These are phyloP conservation scores for Acanthis flammea DNA, from an alignment of 2,797 vertebrate species.

Conservation along the genomic window DNA sequence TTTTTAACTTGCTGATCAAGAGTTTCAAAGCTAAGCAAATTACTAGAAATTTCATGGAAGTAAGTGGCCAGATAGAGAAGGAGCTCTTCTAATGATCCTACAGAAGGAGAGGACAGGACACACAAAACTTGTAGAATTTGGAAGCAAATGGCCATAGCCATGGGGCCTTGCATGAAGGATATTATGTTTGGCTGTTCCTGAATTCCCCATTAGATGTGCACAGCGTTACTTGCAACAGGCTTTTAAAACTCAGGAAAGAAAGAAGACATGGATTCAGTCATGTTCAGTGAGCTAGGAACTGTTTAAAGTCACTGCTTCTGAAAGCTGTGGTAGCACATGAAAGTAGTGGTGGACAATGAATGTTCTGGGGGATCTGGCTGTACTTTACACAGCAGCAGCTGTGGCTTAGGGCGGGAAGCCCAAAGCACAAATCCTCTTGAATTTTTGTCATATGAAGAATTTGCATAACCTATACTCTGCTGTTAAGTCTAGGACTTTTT, in stretches of 20 bases:
- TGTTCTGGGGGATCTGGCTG: neutral
- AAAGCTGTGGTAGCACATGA: neutral
- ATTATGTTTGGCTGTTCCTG: neutral
- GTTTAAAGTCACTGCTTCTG: neutral
- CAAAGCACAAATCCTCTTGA: neutral
- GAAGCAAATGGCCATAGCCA: neutral
- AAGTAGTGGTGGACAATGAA: neutral
- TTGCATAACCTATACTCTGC: neutral
- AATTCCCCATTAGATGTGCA: neutral
- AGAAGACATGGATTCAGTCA: neutral
- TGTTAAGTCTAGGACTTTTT: neutral
- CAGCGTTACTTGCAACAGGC: neutral
- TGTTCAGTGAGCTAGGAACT: neutral
- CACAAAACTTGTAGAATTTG: neutral
- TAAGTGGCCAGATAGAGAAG: neutral
- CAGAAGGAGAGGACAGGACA: neutral
- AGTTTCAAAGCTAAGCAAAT: neutral
- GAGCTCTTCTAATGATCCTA: neutral
- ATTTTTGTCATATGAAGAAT: neutral
- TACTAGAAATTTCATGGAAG: neutral
- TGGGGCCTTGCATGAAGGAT: neutral
- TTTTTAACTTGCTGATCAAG: neutral
- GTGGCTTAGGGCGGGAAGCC: neutral
- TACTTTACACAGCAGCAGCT: neutral
- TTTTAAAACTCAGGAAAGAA: neutral